Conservation (phyloP, 53 echinoderm and acorn worm genomes). For the Holothuria scabra region DNA sequence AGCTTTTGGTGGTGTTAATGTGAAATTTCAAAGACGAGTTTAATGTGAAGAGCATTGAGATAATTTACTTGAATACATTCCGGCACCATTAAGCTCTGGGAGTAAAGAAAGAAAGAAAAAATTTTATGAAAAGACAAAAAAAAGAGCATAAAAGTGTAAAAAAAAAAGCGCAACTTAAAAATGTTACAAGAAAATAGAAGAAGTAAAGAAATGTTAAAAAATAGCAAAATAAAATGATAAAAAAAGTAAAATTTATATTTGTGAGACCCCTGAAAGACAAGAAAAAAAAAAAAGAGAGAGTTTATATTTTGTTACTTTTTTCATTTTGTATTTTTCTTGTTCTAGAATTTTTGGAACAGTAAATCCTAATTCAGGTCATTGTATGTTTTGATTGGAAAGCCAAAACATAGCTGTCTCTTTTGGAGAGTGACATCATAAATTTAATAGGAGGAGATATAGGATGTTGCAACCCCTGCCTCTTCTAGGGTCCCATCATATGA, state of each 20-base stretch:
- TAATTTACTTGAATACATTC: constrained; percentile 57
- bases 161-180: not conserved
- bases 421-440: not conserved
- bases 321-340: constrained; percentile 44
- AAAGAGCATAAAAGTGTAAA: constrained; percentile 35
- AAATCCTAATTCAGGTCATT: constrained; percentile 4
- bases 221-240: constrained; percentile 49
- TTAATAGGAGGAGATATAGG: not conserved
- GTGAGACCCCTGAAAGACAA: constrained; percentile 41
- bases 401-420: not conserved
- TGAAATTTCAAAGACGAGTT: constrained; percentile 36
- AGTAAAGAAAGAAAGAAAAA: constrained; percentile 32
- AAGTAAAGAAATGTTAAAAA: constrained; percentile 34
- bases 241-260: constrained; percentile 51
- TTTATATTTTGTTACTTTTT: constrained; percentile 60
- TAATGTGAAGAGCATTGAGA: constrained; percentile 43
- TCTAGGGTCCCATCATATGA: too few relatives aligned
- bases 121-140: constrained; percentile 17
- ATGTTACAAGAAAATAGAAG: not conserved
- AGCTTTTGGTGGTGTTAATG: not conserved
- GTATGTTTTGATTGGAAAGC: too few relatives aligned
- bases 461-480: too few relatives aligned
- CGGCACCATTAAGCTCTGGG: constrained; percentile 52
- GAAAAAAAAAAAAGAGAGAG: constrained; percentile 26
- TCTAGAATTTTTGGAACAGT: constrained; percentile 28